These are phyloP conservation scores for Lynx canadensis DNA, from an alignment of 2,113 vertebrate genomes.

Conservation along the genomic window DNA sequence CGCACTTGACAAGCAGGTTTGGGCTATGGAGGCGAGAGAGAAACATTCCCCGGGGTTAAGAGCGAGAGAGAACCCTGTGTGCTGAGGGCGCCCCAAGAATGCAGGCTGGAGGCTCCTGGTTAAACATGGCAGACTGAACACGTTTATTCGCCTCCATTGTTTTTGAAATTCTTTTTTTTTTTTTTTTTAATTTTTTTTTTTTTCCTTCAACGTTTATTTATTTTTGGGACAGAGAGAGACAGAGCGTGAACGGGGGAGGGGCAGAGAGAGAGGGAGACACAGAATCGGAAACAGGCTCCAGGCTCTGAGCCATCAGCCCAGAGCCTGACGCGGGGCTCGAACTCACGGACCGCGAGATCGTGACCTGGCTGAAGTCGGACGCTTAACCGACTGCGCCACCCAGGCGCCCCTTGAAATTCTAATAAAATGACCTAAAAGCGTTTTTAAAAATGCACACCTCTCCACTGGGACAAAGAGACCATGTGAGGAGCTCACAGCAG, in stretches of 20 bases:
- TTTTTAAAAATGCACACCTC: neutral
- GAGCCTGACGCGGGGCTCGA: too few species aligned
- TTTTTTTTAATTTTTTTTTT: too few species aligned
- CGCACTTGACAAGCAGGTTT: neutral
- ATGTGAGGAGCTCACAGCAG: neutral
- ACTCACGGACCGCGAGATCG: too few species aligned
- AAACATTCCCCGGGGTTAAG: too few species aligned
- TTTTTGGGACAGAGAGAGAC: too few species aligned
- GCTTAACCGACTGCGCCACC: too few species aligned
- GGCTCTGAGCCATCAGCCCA: too few species aligned
- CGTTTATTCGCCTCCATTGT: neutral
- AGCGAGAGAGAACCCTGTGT: neutral
- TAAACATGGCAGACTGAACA: neutral
- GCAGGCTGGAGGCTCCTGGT: neutral
- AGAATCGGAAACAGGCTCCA: too few species aligned
- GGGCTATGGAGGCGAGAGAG: neutral
- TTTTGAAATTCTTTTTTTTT: neutral
- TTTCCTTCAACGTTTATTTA: too few species aligned
- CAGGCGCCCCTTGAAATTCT: neutral
- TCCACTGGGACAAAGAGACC: neutral
- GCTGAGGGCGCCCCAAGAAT: neutral
- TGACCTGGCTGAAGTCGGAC: too few species aligned
- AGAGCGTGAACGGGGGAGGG: too few species aligned
- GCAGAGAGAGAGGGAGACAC: too few species aligned
- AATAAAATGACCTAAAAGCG: neutral